phyloP scores from a whole-genome alignment of 1,140 invertebrate genomes.

The Achroia grisella region DNA sequence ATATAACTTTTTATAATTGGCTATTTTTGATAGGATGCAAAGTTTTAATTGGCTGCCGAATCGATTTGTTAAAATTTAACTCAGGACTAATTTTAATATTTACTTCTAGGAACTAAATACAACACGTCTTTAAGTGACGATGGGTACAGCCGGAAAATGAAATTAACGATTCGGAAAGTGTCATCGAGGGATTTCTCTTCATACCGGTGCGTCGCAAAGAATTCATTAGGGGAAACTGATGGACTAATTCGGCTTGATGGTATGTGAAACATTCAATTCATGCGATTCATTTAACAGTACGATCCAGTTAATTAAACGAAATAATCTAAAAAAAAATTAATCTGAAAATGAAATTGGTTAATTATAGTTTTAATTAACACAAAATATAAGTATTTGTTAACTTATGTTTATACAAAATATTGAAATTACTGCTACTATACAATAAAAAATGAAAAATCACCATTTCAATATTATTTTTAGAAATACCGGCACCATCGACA shows the following conservation, averaged over 20 bases:
- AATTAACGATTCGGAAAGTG: slow-evolving; percentile 88
- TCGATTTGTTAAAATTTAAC: too few species aligned
- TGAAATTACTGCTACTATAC: too few species aligned
- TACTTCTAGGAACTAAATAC: slow-evolving; percentile 87
- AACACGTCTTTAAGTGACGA: slow-evolving; percentile 85
- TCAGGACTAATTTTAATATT: too few species aligned
- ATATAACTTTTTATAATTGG: too few species aligned
- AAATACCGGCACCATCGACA: slow-evolving; percentile 82
- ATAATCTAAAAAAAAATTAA: background rate
- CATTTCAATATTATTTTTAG: slow-evolving; percentile 52
- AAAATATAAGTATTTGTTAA: too few species aligned
- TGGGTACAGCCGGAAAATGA: slow-evolving; percentile 91
- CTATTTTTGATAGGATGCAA: too few species aligned
- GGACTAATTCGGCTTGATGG: slow-evolving; percentile 94
- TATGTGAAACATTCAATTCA: slow-evolving; percentile 58
- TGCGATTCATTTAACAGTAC: background rate
- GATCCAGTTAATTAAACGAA: background rate
- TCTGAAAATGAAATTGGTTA: background rate
- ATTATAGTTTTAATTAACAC: background rate
- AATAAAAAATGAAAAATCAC: too few species aligned
- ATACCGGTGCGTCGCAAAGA: slow-evolving; percentile 95
- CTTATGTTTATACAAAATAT: too few species aligned
- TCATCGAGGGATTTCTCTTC: slow-evolving; percentile 87
- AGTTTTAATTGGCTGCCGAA: too few species aligned
- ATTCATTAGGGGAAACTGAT: slow-evolving; percentile 93